phyloP scores from a whole-genome alignment of 2,113 vertebrate genomes.

The Isurus oxyrinchus region DNA sequence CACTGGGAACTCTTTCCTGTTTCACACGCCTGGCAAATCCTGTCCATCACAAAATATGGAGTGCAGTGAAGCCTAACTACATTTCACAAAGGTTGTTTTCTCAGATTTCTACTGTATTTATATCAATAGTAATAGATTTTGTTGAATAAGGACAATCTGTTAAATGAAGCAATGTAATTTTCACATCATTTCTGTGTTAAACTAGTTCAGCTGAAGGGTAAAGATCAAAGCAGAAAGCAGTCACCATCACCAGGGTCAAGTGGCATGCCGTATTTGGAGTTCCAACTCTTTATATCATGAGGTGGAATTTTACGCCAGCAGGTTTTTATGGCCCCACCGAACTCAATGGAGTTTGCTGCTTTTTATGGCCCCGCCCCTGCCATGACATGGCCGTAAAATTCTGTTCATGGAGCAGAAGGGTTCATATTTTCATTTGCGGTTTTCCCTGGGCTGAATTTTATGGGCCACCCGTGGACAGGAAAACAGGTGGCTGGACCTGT shows the following conservation, averaged over 20 bases:
- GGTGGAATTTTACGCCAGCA: not conserved
- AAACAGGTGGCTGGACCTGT: not conserved
- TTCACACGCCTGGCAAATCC: not conserved
- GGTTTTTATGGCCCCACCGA: too few species aligned
- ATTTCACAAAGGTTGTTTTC: not conserved
- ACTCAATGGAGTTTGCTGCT: too few species aligned
- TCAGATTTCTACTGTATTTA: not conserved
- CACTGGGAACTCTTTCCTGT: not conserved
- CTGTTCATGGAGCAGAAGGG: too few species aligned
- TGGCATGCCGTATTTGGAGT: not conserved
- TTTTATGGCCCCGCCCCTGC: too few species aligned
- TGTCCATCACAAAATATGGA: not conserved
- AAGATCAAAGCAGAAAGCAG: not conserved
- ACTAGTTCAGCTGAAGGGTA: not conserved
- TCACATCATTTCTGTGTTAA: not conserved
- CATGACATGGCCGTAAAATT: too few species aligned
- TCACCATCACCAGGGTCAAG: not conserved
- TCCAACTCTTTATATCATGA: not conserved
- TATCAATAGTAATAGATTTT: conserved; percentile 2
- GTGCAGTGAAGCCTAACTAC: not conserved
- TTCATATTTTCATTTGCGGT: not conserved
- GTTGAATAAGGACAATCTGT: not conserved
- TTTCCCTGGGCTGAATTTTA: not conserved
- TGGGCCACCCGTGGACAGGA: not conserved
- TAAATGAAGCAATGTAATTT: not conserved